These are phyloP conservation scores for Kryptopterus vitreolus DNA, from an alignment of 2,797 vertebrate species.

Conservation along the genomic window DNA sequence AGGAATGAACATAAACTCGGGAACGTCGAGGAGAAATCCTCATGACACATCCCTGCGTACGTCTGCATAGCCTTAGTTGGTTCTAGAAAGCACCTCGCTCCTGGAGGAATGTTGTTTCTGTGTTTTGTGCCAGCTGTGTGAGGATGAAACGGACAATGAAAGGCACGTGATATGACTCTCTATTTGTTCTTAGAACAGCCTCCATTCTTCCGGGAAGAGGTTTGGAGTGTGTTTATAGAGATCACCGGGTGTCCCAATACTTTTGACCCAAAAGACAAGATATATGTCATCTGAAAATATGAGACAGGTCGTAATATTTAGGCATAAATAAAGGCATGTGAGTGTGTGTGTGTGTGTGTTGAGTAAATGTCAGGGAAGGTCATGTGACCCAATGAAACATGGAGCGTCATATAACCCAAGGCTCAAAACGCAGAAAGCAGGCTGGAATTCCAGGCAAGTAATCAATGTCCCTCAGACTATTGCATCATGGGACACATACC, in stretches of 20 bases:
- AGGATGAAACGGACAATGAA: too few species aligned
- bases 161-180: too few species aligned
- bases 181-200: too few species aligned
- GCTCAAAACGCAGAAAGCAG: constrained; percentile 1
- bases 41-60: too few species aligned
- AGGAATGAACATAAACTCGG: not conserved
- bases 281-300: not conserved
- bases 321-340: too few species aligned
- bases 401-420: constrained; percentile 30
- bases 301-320: not conserved
- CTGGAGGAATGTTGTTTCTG: too few species aligned
- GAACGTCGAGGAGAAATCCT: not conserved
- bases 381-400: constrained; percentile 19
- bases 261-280: not conserved
- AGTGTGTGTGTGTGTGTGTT: not conserved
- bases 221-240: too few species aligned
- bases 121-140: too few species aligned
- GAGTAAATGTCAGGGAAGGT: constrained; percentile 13
- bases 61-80: too few species aligned
- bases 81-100: too few species aligned
- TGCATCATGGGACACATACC: constrained; percentile 17
- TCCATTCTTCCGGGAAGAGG: too few species aligned
- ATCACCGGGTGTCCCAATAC: too few species aligned
- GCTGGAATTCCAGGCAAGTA: not conserved
- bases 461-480: constrained; percentile 30